Conservation (phyloP, 2,797 vertebrate species). For the Enteromius anoplus region DNA sequence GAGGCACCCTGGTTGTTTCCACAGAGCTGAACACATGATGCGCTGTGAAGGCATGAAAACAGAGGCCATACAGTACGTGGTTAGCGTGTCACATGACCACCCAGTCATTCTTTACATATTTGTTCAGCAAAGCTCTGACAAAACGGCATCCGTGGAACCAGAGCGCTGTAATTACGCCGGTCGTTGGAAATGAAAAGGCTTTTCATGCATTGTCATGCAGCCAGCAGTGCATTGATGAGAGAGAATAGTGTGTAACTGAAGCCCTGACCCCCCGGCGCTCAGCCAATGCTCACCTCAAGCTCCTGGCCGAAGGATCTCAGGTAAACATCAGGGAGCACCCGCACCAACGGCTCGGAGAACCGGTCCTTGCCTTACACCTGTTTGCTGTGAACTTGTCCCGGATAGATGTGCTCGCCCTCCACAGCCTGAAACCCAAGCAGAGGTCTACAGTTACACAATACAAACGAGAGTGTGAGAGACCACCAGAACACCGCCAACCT, state of each 20-base stretch:
- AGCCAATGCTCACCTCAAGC: slow-evolving; percentile 16
- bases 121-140: slow-evolving; percentile 11
- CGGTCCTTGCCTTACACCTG: slow-evolving; percentile 51
- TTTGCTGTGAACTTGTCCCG: slow-evolving; percentile 31
- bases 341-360: slow-evolving; percentile 24
- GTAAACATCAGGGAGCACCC: neutral
- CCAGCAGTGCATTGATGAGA: neutral
- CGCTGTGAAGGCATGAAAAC: slow-evolving; percentile 5
- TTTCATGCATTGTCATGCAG: neutral
- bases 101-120: slow-evolving; percentile 43
- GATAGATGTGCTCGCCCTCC: slow-evolving; percentile 36
- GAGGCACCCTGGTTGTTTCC: neutral
- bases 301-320: neutral
- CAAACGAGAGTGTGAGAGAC: slow-evolving; percentile 61
- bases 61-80: neutral
- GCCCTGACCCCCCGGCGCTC: neutral
- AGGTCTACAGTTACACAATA: slow-evolving; percentile 59
- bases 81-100: neutral
- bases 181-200: neutral
- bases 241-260: slow-evolving; percentile 22
- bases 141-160: neutral
- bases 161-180: neutral
- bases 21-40: neutral
- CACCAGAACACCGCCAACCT: neutral
- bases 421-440: slow-evolving; percentile 59